These are phyloP conservation scores for Halocynthia roretzi DNA, from an alignment of 23 tunicate genomes.

Conservation along the genomic window DNA sequence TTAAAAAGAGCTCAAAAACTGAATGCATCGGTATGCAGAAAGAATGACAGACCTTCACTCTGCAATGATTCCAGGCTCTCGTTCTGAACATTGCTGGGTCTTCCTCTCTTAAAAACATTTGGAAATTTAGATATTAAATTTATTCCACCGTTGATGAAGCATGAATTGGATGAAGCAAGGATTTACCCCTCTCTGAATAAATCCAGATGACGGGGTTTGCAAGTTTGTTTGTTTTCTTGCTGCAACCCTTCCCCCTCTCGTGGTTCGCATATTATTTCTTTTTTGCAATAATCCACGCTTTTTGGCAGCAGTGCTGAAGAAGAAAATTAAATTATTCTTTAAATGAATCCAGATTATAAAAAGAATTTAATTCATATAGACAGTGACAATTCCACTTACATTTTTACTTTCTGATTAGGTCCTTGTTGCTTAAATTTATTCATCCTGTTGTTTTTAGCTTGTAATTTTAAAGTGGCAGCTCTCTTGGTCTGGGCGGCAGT, in stretches of 20 bases:
- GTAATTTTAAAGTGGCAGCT: slow-evolving; percentile 11
- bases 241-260: slow-evolving; percentile 2
- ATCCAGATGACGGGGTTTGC: no score
- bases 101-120: no score
- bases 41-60: no score
- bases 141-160: no score
- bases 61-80: no score
- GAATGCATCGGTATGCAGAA: no score
- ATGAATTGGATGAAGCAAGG: no score
- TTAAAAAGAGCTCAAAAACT: no score
- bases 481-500: slow-evolving; percentile 11
- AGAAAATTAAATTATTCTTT: background rate
- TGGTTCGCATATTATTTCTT: slow-evolving; percentile 8
- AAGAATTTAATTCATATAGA: background rate
- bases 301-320: slow-evolving; percentile 10
- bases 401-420: background rate
- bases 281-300: background rate
- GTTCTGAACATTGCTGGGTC: no score
- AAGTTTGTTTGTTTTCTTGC: no score
- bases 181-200: no score
- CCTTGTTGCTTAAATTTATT: slow-evolving; percentile 1
- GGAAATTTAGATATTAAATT: no score
- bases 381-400: slow-evolving; percentile 6
- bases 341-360: background rate
- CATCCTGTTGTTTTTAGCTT: slow-evolving; percentile 13